These are phyloP conservation scores for Acyrthosiphon pisum DNA, from an alignment of 1,140 invertebrate species.

Conservation along the genomic window DNA sequence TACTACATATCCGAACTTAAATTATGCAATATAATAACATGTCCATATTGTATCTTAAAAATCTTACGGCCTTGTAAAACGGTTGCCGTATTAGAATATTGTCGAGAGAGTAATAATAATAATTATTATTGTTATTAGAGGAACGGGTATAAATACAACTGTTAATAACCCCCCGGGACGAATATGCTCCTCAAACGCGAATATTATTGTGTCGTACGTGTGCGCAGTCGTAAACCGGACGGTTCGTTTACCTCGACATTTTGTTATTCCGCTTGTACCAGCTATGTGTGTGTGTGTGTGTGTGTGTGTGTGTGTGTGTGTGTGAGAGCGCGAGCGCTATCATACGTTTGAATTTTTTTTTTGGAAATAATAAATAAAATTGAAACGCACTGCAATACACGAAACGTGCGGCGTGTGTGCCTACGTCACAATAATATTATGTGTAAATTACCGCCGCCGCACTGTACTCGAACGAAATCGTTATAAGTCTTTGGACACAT, in stretches of 20 bases:
- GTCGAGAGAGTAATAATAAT: neutral
- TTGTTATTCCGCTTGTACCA: neutral
- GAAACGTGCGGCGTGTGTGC: neutral
- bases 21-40: too few relatives aligned
- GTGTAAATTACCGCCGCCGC: neutral
- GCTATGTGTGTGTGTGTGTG: neutral
- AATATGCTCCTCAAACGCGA: neutral
- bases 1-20: too few relatives aligned
- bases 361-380: constrained; percentile 32
- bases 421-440: neutral
- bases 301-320: neutral
- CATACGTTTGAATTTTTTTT: neutral
- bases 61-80: too few relatives aligned
- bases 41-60: too few relatives aligned
- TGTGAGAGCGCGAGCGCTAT: neutral
- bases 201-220: neutral
- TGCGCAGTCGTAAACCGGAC: neutral
- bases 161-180: neutral
- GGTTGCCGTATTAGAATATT: neutral
- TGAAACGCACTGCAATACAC: neutral
- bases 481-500: neutral
- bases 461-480: neutral
- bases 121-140: too few relatives aligned
- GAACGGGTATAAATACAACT: neutral
- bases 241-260: constrained; percentile 40